Conservation (phyloP, 2,888 invertebrate genomes). For the Amorpha juglandis region DNA sequence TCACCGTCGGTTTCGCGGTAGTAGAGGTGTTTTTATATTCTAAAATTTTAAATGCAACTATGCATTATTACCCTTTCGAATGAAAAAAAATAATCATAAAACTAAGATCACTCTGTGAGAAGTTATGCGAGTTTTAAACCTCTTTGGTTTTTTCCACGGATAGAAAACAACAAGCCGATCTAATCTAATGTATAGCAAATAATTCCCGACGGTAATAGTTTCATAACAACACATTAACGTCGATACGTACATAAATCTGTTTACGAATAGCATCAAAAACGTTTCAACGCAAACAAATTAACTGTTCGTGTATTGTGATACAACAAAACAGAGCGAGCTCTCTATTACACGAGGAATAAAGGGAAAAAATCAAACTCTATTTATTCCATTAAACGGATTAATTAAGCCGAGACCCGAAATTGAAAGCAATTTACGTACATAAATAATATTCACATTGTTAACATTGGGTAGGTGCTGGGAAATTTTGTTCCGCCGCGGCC, state of each 20-base stretch:
- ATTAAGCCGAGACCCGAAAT: slow-evolving; percentile 46
- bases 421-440: slow-evolving; percentile 51
- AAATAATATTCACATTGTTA: slow-evolving; percentile 49
- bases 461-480: slow-evolving; percentile 34
- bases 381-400: slow-evolving; percentile 40
- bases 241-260: background rate
- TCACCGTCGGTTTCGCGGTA: too few species aligned
- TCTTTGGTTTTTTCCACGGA: too few species aligned
- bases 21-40: too few species aligned
- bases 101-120: too few species aligned
- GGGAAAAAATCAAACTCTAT: slow-evolving; percentile 30
- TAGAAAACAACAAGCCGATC: too few species aligned
- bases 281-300: slow-evolving; percentile 1
- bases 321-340: slow-evolving; percentile 3
- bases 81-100: too few species aligned
- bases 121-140: too few species aligned
- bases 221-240: background rate
- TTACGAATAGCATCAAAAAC: background rate
- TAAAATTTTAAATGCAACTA: too few species aligned
- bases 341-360: slow-evolving; percentile 15
- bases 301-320: background rate
- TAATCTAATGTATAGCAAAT: too few species aligned
- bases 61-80: too few species aligned
- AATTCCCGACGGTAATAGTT: too few species aligned
- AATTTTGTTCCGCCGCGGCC: slow-evolving; percentile 10